Evolutionary conservation across 2,797 vertebrate species (phyloP).

Genomic region (Cuculus canorus): DNA sequence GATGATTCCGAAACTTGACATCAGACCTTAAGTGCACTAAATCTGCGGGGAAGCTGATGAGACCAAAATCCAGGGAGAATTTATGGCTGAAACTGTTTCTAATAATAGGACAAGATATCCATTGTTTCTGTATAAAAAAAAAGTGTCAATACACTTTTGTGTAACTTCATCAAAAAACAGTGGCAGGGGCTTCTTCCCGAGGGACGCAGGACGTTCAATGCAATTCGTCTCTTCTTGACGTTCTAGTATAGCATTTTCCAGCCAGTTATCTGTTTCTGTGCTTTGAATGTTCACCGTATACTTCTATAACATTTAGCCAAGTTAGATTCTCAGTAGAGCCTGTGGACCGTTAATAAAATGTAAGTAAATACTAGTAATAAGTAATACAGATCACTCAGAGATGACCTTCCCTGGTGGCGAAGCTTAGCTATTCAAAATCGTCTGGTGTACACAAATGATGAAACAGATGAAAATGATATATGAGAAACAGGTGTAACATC

Average conservation of each 20-base stretch:
- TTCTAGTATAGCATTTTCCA: not conserved
- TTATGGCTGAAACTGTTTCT: not conserved
- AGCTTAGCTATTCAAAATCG: conserved; percentile 28
- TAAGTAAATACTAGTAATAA: not conserved
- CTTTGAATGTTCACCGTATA: not conserved
- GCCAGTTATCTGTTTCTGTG: not conserved
- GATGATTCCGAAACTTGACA: not conserved
- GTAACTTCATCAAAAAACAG: not conserved
- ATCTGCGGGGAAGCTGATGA: not conserved
- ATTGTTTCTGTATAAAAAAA: not conserved
- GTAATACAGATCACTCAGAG: not conserved
- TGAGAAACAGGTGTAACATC: conserved; percentile 52
- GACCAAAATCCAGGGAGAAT: not conserved
- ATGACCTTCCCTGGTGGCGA: conserved; percentile 39
- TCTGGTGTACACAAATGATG: not conserved
- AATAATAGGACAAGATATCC: not conserved
- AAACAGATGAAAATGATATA: not conserved
- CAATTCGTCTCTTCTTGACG: not conserved
- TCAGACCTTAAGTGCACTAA: not conserved
- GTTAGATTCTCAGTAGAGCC: not conserved
- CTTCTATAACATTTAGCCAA: not conserved
- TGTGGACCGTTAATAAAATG: not conserved
- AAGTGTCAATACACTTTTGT: not conserved
- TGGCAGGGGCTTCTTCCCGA: not conserved
- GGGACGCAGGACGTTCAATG: not conserved